Evolutionary conservation across 1,140 invertebrate genomes (phyloP).

Genomic region (Drosophila subobscura): DNA sequence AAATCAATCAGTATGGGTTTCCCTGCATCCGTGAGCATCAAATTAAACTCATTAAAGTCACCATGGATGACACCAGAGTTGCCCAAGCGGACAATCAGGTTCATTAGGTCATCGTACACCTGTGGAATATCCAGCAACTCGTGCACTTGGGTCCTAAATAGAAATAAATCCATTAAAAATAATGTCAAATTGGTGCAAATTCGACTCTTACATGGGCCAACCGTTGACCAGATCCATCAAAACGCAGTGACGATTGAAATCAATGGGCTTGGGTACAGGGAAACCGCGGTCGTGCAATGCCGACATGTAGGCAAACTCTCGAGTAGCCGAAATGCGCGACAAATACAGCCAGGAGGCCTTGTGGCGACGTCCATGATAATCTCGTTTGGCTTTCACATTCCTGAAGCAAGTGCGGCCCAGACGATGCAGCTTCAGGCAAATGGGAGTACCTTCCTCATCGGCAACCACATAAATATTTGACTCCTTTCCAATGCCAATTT

Average conservation of each 20-base stretch:
- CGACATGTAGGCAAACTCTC: conserved; percentile 99
- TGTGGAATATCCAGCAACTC: conserved; percentile 90
- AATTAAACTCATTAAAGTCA: conserved; percentile 99
- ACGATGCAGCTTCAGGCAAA: conserved; percentile 97
- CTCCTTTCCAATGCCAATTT: conserved; percentile 99
- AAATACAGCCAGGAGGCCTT: conserved; percentile 98
- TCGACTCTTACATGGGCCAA: conserved; percentile 87
- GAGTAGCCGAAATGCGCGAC: conserved; percentile 97
- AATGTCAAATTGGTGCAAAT: neutral
- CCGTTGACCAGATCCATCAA: conserved; percentile 96
- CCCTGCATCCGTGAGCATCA: conserved; percentile 93
- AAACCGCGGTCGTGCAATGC: conserved; percentile 95
- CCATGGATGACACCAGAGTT: conserved; percentile 98
- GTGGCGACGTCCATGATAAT: conserved; percentile 97
- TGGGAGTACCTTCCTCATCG: conserved; percentile 89
- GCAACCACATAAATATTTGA: conserved; percentile 96
- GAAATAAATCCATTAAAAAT: neutral
- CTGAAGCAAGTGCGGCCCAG: conserved; percentile 97
- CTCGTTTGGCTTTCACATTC: conserved; percentile 98
- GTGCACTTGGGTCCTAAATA: conserved; percentile 91
- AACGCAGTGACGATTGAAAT: conserved; percentile 98
- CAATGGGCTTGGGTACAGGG: conserved; percentile 97
- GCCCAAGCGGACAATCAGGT: conserved; percentile 94
- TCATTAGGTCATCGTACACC: conserved; percentile 98
- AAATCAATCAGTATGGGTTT: conserved; percentile 98